A percentile compares a stretch with the other conserved stretches of the same genome.
phyloP scores from a whole-genome alignment of 2,888 invertebrate species.

The Lepidochrysops patricia region DNA sequence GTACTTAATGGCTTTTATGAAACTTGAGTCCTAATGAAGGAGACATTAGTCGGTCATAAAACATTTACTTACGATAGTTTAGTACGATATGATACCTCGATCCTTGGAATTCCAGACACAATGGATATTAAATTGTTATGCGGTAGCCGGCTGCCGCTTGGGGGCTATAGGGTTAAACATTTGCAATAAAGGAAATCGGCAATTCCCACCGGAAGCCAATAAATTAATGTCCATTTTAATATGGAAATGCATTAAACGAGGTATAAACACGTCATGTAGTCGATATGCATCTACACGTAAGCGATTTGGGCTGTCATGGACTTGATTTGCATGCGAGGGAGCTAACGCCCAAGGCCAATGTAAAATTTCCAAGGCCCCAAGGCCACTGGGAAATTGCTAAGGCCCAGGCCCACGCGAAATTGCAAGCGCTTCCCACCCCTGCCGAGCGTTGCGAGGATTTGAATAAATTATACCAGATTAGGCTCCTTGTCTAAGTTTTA shows the following conservation, averaged over 20 bases:
- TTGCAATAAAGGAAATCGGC: not conserved
- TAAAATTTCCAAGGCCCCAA: slow-evolving; percentile 5
- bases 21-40: too few relatives aligned
- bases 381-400: slow-evolving; percentile 23
- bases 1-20: too few relatives aligned
- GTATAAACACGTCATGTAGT: slow-evolving; percentile 8
- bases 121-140: too few relatives aligned
- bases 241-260: slow-evolving; percentile 1
- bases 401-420: slow-evolving; percentile 27
- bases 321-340: slow-evolving; percentile 35
- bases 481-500: slow-evolving; percentile 18
- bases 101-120: too few relatives aligned
- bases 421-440: slow-evolving; percentile 26
- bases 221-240: slow-evolving; percentile 1
- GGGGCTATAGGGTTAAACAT: not conserved
- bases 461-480: slow-evolving; percentile 33
- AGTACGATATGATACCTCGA: too few relatives aligned
- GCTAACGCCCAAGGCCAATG: too few relatives aligned
- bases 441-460: slow-evolving; percentile 27
- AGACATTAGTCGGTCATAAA: too few relatives aligned
- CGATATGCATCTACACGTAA: slow-evolving; percentile 10
- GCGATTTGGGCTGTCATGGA: slow-evolving; percentile 12
- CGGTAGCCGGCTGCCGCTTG: too few relatives aligned
- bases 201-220: not conserved
- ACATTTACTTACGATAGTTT: too few relatives aligned